Evolutionary conservation across 2,797 vertebrate species (phyloP).

Genomic region (Acrossocheilus fasciatus): DNA sequence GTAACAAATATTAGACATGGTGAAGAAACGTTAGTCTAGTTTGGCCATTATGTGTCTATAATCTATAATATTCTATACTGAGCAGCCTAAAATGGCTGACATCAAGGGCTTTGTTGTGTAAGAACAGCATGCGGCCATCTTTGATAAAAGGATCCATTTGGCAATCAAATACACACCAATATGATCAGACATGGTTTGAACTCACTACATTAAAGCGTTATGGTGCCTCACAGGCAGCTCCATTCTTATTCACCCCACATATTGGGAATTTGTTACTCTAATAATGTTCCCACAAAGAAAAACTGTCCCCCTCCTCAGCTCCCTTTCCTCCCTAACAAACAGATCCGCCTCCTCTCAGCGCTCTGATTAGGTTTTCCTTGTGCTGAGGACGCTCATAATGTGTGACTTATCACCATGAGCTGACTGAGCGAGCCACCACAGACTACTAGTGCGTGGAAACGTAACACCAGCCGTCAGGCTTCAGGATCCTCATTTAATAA

Average conservation of each 20-base stretch:
- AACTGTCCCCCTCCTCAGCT: slow-evolving; percentile 6
- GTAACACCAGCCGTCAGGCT: neutral
- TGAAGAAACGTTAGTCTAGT: neutral
- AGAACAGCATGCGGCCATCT: neutral
- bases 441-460: neutral
- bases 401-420: slow-evolving; percentile 9
- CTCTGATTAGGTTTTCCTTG: slow-evolving; percentile 33
- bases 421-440: neutral
- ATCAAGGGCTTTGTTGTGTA: slow-evolving; percentile 10
- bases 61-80: neutral
- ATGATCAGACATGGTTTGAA: slow-evolving; percentile 25
- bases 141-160: slow-evolving; percentile 29
- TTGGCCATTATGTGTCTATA: neutral
- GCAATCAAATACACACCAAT: slow-evolving; percentile 21
- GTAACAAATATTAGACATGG: neutral
- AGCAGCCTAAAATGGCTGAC: neutral
- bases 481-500: slow-evolving; percentile 22
- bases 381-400: slow-evolving; percentile 30
- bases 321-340: slow-evolving; percentile 2
- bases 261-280: slow-evolving; percentile 38
- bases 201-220: slow-evolving; percentile 14
- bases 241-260: slow-evolving; percentile 55
- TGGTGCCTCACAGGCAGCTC: slow-evolving; percentile 21
- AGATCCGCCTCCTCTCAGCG: neutral
- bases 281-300: slow-evolving; percentile 53